Base-by-base conservation (phyloP, 2,113 vertebrate species). In the Propithecus coquereli region DNA sequence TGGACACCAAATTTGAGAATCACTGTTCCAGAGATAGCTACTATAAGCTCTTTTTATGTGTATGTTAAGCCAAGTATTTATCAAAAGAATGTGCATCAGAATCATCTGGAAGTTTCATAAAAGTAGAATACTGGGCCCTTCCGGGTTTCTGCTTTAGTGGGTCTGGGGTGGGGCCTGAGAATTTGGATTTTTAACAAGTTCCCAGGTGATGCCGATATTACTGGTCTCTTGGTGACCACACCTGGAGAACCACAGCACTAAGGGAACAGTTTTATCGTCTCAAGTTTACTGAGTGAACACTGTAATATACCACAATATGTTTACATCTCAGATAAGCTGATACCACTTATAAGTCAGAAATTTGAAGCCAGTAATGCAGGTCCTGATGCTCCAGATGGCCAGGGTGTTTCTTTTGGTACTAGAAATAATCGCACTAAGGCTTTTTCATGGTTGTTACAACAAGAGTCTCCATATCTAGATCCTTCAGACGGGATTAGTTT, bases 401-500 rank as follows among this genome's bases (percentile, higher is more conserved):
- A 87, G 70, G 23, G 23, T 87, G 85, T 73, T 81, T 88, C 61
- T 87, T 93, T 92, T 68, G 47, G n/a, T 68, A 80, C 50, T 73
- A 87, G 92, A 95, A 94, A 32, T 86, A 45, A 80, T 73, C 83
- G 25, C n/a, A 13, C 43, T 47, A 40, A 96, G 27, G 37, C 61
- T 50, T 86, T 85, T 82, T 85, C 12, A 63, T 68, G 68, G 54
- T 90, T 86, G 23, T 45, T 47, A 23, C 73, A 83, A 54, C 6
- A 87, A 12, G n/a, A 80, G 30, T 97, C 63, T 92, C 40, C 57
- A 95, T 79, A 59, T 81, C 71, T 18, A 34, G 11, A 40, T 86
- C 66, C 90, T 95, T 94, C 70, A 97, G 30, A 47, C 61, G 18
- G 59, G 5, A 37, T 94, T 94, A 94, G 61, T 87, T 96, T 90